These are phyloP conservation scores for Esox lucius DNA, from an alignment of 2,797 vertebrate species.

Conservation along the genomic window DNA sequence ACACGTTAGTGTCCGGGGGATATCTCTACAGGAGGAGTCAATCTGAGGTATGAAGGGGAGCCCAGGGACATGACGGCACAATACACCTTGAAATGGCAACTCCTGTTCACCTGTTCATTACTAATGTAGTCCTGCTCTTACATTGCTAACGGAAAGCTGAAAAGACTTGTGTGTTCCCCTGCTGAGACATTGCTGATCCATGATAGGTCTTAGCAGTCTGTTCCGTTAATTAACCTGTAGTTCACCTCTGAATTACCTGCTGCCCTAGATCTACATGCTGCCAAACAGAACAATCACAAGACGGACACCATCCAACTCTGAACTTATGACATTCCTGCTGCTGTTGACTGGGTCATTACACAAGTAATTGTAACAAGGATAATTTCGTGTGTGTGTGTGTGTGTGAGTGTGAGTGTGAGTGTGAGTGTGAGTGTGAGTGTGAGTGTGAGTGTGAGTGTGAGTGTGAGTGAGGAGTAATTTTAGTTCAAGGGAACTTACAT, in stretches of 20 bases:
- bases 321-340: background rate
- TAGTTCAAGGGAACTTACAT: constrained; percentile 76
- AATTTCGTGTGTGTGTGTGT: background rate
- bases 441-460: too few species aligned
- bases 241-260: background rate
- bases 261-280: background rate
- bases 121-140: background rate
- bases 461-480: too few species aligned
- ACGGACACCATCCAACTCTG: background rate
- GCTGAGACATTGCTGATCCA: too few species aligned
- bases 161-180: background rate
- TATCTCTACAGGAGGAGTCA: background rate
- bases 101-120: background rate
- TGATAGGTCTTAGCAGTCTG: too few species aligned
- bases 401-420: too few species aligned
- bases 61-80: background rate
- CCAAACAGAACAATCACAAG: background rate
- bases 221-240: background rate
- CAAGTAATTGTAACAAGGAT: background rate
- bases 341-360: background rate
- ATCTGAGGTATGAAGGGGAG: background rate
- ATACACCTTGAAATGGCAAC: background rate
- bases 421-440: too few species aligned
- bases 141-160: background rate
- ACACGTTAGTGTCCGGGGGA: background rate